Evolutionary conservation across 1,140 invertebrate genomes (phyloP).

Genomic region (Lucilia sericata): DNA sequence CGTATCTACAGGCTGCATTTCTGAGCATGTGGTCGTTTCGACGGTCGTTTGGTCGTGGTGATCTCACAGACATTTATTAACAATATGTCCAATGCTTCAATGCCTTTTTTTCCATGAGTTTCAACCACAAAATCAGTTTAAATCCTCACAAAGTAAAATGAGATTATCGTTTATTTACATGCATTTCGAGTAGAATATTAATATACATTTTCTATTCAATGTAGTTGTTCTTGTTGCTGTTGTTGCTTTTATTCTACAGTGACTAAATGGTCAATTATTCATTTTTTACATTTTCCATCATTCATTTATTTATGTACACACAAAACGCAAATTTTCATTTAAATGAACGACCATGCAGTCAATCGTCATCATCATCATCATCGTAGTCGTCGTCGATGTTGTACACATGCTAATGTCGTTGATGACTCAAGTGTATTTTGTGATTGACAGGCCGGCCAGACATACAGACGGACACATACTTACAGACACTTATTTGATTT

Average conservation of each 20-base stretch:
- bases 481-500: not conserved
- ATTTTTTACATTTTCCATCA: not conserved
- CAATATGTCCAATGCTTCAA: not conserved
- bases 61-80: constrained; percentile 14
- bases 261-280: constrained; percentile 18
- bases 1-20: constrained; percentile 10
- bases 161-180: constrained; percentile 24
- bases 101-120: not conserved
- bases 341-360: not conserved
- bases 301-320: not conserved
- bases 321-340: not conserved
- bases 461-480: not conserved
- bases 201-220: not conserved
- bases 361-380: too few relatives aligned
- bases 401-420: not conserved
- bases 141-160: constrained; percentile 14
- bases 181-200: not conserved
- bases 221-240: not conserved
- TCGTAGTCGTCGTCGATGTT: too few relatives aligned
- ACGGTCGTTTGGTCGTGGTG: not conserved
- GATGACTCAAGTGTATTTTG: not conserved
- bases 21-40: not conserved
- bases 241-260: not conserved
- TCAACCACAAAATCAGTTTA: constrained; percentile 21
- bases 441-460: not conserved